Base-by-base conservation (phyloP, 2,113 vertebrate genomes). In the Cisticola juncidis region DNA sequence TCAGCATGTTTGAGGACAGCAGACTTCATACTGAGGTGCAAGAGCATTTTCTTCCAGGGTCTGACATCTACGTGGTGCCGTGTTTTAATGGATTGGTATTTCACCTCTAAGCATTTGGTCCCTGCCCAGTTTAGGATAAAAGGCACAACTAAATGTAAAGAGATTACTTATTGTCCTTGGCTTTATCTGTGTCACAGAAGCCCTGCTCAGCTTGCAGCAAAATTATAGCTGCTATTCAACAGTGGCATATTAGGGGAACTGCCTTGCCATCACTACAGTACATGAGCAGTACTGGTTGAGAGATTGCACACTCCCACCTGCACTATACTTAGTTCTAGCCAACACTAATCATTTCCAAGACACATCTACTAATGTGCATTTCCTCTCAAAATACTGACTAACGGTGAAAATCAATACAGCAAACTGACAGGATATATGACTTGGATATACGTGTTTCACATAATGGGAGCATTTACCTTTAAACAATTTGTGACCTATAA, bases 361-460 rank as follows among this genome's bases (percentile, higher is more conserved):
- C 58, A 86, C 56, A 85, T 84, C 35, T 66, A 81, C 86, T 80
- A 60, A 94, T 8, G 36, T 54, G 54, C 35, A 77, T 86, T 86
- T 90, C 72, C 87, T 80, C 65, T 96, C 84, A 86, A 95, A 96
- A 96, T 81, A 66, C 86, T 76, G 82, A 92, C 84, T 69, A 76
- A 92, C 70, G 42, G 44, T 73, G 57, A 79, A 42, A 54, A 86
- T 77, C 81, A 96, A 71, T 86, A 85, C 17, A 73, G 61, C 40
- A 95, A 91, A 83, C 68, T 48, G 66, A 90, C 2, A 45, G 29
- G 64, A 70, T 73, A 48, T 40, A 64, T 35, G 28, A 64, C 51
- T 74, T 81, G 62, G 53, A 68, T 45, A 50, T 61, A 82, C 40
- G 36, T 74, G 31, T 77, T 96, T 84, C 73, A 94, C 29, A 38